Evolutionary conservation across 30 jellyfish, hydroid and myxozoan genomes (phyloP), one percentile per base, ranked within the genome.

Genomic region (Aurelia aurita): DNA sequence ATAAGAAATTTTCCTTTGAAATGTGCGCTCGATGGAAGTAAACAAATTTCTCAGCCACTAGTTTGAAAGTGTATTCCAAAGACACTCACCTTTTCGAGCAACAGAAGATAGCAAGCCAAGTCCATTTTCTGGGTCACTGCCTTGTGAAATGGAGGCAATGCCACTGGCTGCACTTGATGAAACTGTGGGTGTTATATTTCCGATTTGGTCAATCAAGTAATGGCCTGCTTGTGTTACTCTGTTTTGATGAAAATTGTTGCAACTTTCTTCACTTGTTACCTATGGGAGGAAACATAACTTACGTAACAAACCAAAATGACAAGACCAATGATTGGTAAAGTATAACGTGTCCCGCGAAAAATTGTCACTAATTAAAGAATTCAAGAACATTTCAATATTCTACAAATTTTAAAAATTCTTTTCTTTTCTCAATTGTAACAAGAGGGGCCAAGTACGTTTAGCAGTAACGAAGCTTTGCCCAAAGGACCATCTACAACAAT

Each of bases 41-140:
- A 55, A 55, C 4, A 16, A 55, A 55, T 19, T 14, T 55, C 14
- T 47, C 14, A 3, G 29, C 2, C 3, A 55, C 25, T 19, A 26
- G 44, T 15, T 16, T 28, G 61, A 25, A 71, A 45, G 47, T 0
- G 2, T 44, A 20, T 45, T 26, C 46, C 46, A 13, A 20, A 14
- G 9, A 16, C 49, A 28, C 51, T 44, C 34, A 53, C 99, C 97
- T 82, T 95, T 95, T 8, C 99, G 99, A 22, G 99, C 99, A 39
- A 95, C 99, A 14, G 99, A 89, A 5, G 99, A 95, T 10, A 95
- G 84, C 78, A 95, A 66, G 6, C 99, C 99, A 21, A 95, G 97
- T 1, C 99, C 99, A 77, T 89, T 90, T 70, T 95, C 97, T 43
- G 90, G 31, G 25, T 83, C 93, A 59, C 58, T 70, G 53, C 67